A percentile compares a stretch with the other conserved stretches of the same genome.
Evolutionary conservation across 2,797 vertebrate species (phyloP).

Genomic region (Chiroxiphia lanceolata): DNA sequence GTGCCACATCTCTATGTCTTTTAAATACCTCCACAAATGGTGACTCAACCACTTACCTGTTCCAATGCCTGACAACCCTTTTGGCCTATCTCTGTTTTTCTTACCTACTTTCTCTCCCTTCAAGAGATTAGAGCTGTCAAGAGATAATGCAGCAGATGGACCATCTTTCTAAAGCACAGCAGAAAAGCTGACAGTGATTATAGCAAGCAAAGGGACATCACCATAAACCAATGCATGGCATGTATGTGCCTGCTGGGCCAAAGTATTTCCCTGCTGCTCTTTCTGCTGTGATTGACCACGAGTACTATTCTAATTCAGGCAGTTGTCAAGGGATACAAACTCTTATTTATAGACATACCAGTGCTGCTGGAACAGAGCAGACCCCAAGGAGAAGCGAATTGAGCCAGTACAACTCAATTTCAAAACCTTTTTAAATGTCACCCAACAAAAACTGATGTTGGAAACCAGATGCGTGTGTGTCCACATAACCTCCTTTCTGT

Average conservation of each 20-base stretch:
- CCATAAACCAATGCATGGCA: neutral
- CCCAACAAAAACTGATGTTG: neutral
- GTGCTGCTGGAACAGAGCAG: neutral
- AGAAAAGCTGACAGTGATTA: neutral
- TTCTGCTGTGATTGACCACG: neutral
- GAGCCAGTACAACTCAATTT: neutral
- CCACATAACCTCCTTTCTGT: neutral
- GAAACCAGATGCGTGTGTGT: neutral
- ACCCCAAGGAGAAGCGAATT: neutral
- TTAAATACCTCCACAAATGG: neutral
- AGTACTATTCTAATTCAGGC: neutral
- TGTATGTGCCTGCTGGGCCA: neutral
- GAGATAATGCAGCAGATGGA: neutral
- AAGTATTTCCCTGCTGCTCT: neutral
- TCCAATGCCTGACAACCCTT: neutral
- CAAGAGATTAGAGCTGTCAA: neutral
- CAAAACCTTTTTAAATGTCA: neutral
- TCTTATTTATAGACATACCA: neutral
- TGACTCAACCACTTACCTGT: neutral
- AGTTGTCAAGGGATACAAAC: neutral
- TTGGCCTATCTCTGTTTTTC: neutral
- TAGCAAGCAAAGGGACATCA: neutral
- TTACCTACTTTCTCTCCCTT: neutral
- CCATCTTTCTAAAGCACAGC: neutral
- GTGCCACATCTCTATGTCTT: neutral